Percentiles rank a stretch among this genome's conserved stretches.
Evolutionary conservation across 2,888 invertebrate species (phyloP).

Genomic region (Lapara coniferarum): DNA sequence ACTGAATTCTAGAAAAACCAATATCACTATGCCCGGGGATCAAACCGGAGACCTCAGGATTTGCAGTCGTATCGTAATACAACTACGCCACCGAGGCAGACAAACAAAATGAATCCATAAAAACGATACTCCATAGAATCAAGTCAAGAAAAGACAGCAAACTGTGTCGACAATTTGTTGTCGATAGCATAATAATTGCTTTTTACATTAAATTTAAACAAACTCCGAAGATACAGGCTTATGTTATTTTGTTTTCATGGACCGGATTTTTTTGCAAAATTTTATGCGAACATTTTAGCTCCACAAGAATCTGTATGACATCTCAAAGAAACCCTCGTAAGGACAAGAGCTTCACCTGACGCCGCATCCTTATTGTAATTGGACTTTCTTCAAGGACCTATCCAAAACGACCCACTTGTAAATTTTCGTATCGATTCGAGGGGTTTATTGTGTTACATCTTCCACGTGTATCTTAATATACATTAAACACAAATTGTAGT

Average conservation of each 20-base stretch:
- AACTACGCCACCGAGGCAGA: too few species aligned
- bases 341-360: constrained; percentile 31
- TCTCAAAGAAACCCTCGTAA: constrained; percentile 26
- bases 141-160: too few species aligned
- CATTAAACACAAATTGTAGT: neutral
- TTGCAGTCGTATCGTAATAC: too few species aligned
- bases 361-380: constrained; percentile 36
- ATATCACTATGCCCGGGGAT: too few species aligned
- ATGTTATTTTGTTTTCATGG: neutral
- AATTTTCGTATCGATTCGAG: constrained; percentile 13
- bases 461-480: neutral
- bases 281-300: neutral
- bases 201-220: neutral
- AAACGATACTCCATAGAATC: too few species aligned
- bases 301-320: constrained; percentile 22
- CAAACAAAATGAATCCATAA: too few species aligned
- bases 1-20: too few species aligned
- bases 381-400: constrained; percentile 28
- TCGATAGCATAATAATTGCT: too few species aligned
- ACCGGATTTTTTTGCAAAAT: neutral
- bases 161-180: too few species aligned
- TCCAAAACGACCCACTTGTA: constrained; percentile 27
- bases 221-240: neutral
- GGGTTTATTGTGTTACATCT: neutral
- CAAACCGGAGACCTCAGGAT: too few species aligned